A percentile compares a stretch with the other conserved stretches of the same genome.
These are phyloP conservation scores for Pachyramphus minor DNA, from an alignment of 2,113 vertebrate species.

Conservation along the genomic window DNA sequence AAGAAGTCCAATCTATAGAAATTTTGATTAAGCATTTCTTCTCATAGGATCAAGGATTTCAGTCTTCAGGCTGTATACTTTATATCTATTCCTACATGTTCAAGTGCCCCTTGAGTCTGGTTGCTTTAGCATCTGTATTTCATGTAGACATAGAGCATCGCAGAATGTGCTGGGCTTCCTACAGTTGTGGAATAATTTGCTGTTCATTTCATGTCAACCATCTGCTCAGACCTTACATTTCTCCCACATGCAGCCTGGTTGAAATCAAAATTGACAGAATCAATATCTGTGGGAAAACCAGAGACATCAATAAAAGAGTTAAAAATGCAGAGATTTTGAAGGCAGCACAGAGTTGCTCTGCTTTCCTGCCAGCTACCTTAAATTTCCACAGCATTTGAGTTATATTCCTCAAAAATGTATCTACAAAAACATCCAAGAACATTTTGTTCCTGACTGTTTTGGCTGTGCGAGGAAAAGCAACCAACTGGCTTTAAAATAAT, in stretches of 20 bases:
- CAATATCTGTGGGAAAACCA: not conserved
- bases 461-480: not conserved
- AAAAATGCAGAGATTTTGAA: not conserved
- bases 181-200: not conserved
- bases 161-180: not conserved
- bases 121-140: not conserved
- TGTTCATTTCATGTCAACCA: not conserved
- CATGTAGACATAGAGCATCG: not conserved
- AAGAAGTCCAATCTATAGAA: not conserved
- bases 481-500: not conserved
- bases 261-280: not conserved
- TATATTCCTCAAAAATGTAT: not conserved
- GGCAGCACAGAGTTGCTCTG: not conserved
- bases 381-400: not conserved
- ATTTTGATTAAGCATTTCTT: not conserved
- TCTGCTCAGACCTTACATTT: not conserved
- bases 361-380: not conserved
- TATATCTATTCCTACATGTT: not conserved
- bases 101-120: not conserved
- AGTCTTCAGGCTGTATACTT: not conserved
- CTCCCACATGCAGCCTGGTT: not conserved
- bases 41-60: not conserved
- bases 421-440: not conserved
- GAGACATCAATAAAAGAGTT: not conserved
- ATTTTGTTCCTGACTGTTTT: not conserved